These are phyloP conservation scores for Drosophila yooni DNA, from an alignment of 2,888 invertebrate genomes.

Conservation along the genomic window DNA sequence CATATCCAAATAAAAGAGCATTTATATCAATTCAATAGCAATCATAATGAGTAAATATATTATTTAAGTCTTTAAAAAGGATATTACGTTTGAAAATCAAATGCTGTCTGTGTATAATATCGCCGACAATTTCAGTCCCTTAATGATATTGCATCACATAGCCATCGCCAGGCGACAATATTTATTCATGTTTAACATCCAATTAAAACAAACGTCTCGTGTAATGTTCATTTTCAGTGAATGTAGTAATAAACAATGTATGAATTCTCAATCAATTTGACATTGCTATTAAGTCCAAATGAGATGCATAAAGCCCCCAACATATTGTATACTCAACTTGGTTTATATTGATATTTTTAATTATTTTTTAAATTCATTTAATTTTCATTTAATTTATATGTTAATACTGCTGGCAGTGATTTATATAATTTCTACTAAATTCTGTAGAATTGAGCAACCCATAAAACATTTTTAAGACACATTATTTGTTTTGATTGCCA, in stretches of 20 bases:
- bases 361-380: background rate
- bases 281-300: background rate
- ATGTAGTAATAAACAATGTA: background rate
- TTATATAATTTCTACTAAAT: background rate
- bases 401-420: background rate
- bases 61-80: background rate
- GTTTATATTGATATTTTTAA: background rate
- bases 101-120: background rate
- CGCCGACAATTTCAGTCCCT: background rate
- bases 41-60: background rate
- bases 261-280: background rate
- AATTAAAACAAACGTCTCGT: conserved; percentile 1
- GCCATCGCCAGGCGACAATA: background rate
- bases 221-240: background rate
- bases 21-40: background rate
- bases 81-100: background rate
- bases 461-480: no score
- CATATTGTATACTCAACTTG: background rate
- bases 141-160: background rate
- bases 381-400: background rate
- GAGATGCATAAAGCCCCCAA: background rate
- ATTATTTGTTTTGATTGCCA: background rate
- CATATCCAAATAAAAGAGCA: background rate
- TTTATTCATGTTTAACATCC: background rate
- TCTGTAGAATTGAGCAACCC: background rate